Base-by-base conservation (phyloP, 1,140 invertebrate species). In the Rhizoglyphus robini region DNA sequence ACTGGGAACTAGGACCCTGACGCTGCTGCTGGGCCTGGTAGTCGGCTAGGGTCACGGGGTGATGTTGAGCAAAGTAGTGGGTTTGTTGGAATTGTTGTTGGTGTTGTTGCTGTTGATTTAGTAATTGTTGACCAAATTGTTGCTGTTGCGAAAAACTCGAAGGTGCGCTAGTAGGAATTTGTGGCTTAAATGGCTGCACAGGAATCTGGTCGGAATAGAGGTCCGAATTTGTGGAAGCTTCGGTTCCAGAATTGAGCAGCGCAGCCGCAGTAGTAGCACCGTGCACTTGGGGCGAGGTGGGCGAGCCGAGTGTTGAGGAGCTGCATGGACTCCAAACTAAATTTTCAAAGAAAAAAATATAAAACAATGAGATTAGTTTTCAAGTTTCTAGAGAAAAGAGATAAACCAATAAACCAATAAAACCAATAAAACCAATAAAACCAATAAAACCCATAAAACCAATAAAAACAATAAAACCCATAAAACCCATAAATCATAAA, bases 291-390 rank as follows among this genome's bases (percentile, higher is more conserved):
- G n/a, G n/a, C n/a, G n/a, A n/a, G n/a, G n/a, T n/a, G n/a, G n/a
- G n/a, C n/a, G n/a, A n/a, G n/a, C 23, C 23, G 8, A 32, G 15
- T 15, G 31, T 11, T 54, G 51, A 54, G 8, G 58, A 29, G 11
- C 27, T 20, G 13, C 15, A 60, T 46, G 58, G 58, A 60, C 58
- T 60, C 58, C 58, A 60, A 46, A 60, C 58, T 60, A 18, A 13
- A 60, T 2, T 3, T 51, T 23, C 13, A 60, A 32, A 2, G 3
- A 27, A 60, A 60, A 41, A 2, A 34, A 60, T 11, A 60, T 4
- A 59, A 59, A n/a, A n/a, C n/a, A n/a, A n/a, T n/a, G n/a, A 59
- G 25, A 59, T 18, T n/a, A n/a, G n/a, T n/a, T n/a, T n/a, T n/a
- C n/a, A n/a, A n/a, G n/a, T n/a, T n/a, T n/a, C n/a, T n/a, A n/a